Percentiles rank a stretch among this genome's conserved stretches.
These are phyloP conservation scores for Rhynchonema sp. DNA, from an alignment of 2,888 invertebrate species.

Conservation along the genomic window DNA sequence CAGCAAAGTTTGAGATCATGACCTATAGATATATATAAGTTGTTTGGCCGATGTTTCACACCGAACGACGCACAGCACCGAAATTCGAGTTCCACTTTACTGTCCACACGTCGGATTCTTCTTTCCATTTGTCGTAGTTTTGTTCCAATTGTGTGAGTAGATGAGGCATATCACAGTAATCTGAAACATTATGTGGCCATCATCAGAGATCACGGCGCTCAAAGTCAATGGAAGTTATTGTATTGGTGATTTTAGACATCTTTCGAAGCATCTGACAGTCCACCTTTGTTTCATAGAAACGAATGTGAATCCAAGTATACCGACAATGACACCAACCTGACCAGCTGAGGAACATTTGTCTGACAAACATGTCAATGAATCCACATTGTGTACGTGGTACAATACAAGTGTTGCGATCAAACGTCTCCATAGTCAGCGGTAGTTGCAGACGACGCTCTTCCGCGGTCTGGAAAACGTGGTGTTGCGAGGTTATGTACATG, in stretches of 20 bases:
- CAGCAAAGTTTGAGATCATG: too few relatives aligned
- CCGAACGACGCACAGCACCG: not conserved
- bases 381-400: constrained; percentile 93
- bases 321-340: constrained; percentile 41
- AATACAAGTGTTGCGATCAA: constrained; percentile 78
- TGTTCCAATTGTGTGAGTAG: constrained; percentile 18
- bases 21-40: too few relatives aligned
- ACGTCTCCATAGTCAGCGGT: constrained; percentile 95
- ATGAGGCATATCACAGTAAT: constrained; percentile 20
- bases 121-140: constrained; percentile 23
- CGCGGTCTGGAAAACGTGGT: constrained; percentile 49
- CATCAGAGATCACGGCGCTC: not conserved
- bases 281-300: not conserved
- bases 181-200: not conserved
- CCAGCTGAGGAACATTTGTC: constrained; percentile 94
- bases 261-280: not conserved
- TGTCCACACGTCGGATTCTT: constrained; percentile 9
- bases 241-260: not conserved
- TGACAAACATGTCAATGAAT: constrained; percentile 89
- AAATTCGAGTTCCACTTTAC: not conserved
- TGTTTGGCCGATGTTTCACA: not conserved
- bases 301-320: not conserved
- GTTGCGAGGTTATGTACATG: too few relatives aligned
- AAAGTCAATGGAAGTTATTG: too few relatives aligned
- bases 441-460: constrained; percentile 70